Base-by-base conservation (phyloP, 2,113 vertebrate species). In the Calcarius ornatus region DNA sequence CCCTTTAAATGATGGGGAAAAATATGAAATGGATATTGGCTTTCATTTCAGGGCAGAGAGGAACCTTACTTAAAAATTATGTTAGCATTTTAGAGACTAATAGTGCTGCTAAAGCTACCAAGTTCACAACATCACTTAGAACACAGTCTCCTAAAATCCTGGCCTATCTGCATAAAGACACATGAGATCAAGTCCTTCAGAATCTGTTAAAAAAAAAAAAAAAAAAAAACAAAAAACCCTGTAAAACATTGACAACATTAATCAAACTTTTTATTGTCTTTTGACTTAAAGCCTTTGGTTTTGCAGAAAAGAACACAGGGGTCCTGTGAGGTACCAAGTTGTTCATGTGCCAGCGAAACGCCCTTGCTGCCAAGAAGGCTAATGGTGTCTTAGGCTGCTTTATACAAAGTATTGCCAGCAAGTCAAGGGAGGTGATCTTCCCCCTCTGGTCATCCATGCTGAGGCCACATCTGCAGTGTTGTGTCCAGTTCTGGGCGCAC, bases 71-170 rank as follows among this genome's bases (percentile, higher is more conserved):
- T 35, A 66, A 84, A 78, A 84, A 38, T 15, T 21, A 12, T 37
- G 5, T 72, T 64, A 33, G 69, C 73, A 6, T 15, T 65, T 68
- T 68, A 60, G 51, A 59, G 18, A 90, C 45, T 33, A 87, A 40
- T 38, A 3, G 1, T 35, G 8, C 22, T 0, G 0, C 51, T 63
- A 73, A 78, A 80, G 21, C 30, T 73, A 12, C 18, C 3, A 20
- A 63, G 6, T 20, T 8, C 33, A 40, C 11, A 61, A 8, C 15
- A 60, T 73, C 60, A 53, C 12, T 6, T 5, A 12, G 14, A 20
- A 54, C 17, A 18, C 5, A 54, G 18, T 64, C 28, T 23, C 25
- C 22, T 65, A 35, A 85, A 82, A 31, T 42, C 19, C 28, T 92
- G 30, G 9, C 13, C 38, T 53, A 24, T n/a, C 15, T 65, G 15